Percentiles rank a stretch among this genome's conserved stretches.
Evolutionary conservation across 2,888 invertebrate species (phyloP).

Genomic region (Aricia artaxerxes): DNA sequence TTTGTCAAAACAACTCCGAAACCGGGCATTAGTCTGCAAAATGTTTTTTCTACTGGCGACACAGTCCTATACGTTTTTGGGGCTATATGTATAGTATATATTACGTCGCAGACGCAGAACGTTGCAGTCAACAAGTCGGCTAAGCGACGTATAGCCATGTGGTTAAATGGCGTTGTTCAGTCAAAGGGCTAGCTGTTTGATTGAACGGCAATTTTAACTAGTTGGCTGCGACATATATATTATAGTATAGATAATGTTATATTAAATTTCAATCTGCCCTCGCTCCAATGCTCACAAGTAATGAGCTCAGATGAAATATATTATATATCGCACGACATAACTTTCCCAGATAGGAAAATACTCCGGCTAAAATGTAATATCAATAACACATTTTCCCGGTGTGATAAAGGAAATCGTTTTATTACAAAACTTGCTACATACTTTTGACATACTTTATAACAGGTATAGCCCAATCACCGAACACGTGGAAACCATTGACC

Average conservation of each 20-base stretch:
- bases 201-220: too few relatives aligned
- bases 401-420: neutral
- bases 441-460: neutral
- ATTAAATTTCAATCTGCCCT: conserved; percentile 10
- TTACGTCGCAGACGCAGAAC: too few relatives aligned
- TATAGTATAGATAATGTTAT: neutral
- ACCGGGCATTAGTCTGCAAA: too few relatives aligned
- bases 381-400: neutral
- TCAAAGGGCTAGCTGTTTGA: too few relatives aligned
- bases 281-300: conserved; percentile 7
- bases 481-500: too few relatives aligned
- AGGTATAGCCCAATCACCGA: neutral
- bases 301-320: conserved; percentile 4
- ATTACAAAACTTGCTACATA: neutral
- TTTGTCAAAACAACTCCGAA: too few relatives aligned
- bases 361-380: neutral
- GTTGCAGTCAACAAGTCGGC: too few relatives aligned
- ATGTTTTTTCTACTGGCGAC: too few relatives aligned
- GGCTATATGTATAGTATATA: neutral
- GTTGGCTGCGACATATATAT: too few relatives aligned
- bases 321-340: conserved; percentile 1
- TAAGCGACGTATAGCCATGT: too few relatives aligned
- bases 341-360: neutral
- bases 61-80: neutral
- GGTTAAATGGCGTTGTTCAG: too few relatives aligned